Base-by-base conservation (phyloP, 2,888 invertebrate genomes). In the Vannuccia rotundouncinata region DNA sequence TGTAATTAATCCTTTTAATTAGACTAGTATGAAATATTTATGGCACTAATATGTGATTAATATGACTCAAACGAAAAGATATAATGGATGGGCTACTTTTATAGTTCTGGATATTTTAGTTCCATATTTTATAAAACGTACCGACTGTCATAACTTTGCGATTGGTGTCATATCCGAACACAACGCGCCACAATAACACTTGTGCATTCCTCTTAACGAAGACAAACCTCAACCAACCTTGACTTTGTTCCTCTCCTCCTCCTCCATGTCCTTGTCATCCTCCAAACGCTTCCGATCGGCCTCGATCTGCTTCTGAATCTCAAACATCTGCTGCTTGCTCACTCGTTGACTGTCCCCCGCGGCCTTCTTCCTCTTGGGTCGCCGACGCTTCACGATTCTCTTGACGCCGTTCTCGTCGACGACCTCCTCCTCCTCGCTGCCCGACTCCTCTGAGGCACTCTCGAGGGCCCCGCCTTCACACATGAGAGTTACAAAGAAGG, bases 191-290 rank as follows among this genome's bases (percentile, higher is more conserved):
- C n/a, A n/a, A n/a, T n/a, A n/a, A n/a, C n/a, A n/a, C n/a, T n/a
- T n/a, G n/a, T n/a, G n/a, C n/a, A n/a, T n/a, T n/a, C n/a, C n/a
- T n/a, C n/a, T n/a, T n/a, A n/a, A n/a, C n/a, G n/a, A n/a, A n/a
- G n/a, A n/a, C n/a, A n/a, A n/a, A n/a, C n/a, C n/a, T n/a, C n/a
- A n/a, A n/a, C n/a, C 22, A 80, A 79, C 79, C 77, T 91, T 91
- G 60, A 92, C 90, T 30, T 91, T 91, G 77, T 91, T 86, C 82
- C 88, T 89, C 83, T 92, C 91, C 76, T 92, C 92, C 84, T 92
- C 90, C n/a, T 86, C 89, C 86, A 90, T 88, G 82, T 89, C 89
- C 82, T 89, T 89, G 83, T 88, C 88, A 31, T 88, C 87, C 80
- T 88, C 88, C 82, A 90, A 83, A 82, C 86, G 85, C 79, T 85